These are phyloP conservation scores for Siphonodentalium dalli DNA, from an alignment of 2,888 invertebrate species.

Conservation along the genomic window DNA sequence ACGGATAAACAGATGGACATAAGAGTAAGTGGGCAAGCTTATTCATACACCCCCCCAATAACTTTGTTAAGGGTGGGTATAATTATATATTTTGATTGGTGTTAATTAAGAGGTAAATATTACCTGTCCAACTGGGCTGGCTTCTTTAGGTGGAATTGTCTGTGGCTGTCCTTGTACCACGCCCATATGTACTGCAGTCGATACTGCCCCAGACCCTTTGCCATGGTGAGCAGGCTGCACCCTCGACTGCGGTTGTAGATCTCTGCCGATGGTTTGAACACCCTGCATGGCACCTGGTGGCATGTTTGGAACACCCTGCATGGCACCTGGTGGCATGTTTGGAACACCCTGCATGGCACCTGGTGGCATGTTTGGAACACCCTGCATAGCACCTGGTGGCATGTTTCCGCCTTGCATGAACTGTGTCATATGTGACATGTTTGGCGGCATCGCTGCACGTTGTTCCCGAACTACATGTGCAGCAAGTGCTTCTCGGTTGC, in stretches of 20 bases:
- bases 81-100: not conserved
- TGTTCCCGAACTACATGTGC: no score
- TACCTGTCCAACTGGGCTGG: conserved; percentile 49
- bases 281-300: no score
- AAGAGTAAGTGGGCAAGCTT: no score
- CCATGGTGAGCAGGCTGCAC: conserved; percentile 29
- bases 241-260: conserved; percentile 27
- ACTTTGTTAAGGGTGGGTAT: no score
- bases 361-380: conserved; percentile 26
- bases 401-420: no score
- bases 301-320: conserved; percentile 17
- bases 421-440: no score
- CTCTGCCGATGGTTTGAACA: conserved; percentile 18
- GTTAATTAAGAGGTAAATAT: conserved; percentile 1
- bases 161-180: conserved; percentile 42
- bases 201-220: conserved; percentile 24
- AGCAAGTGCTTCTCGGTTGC: no score
- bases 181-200: conserved; percentile 37
- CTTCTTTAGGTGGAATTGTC: conserved; percentile 37
- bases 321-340: conserved; percentile 20
- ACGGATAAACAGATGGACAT: no score
- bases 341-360: conserved; percentile 22
- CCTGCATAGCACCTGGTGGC: conserved; percentile 28
- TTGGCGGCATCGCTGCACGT: no score
- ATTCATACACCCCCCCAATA: no score